These are phyloP conservation scores for Loriculus beryllinus DNA, from an alignment of 2,797 vertebrate genomes.

Conservation along the genomic window DNA sequence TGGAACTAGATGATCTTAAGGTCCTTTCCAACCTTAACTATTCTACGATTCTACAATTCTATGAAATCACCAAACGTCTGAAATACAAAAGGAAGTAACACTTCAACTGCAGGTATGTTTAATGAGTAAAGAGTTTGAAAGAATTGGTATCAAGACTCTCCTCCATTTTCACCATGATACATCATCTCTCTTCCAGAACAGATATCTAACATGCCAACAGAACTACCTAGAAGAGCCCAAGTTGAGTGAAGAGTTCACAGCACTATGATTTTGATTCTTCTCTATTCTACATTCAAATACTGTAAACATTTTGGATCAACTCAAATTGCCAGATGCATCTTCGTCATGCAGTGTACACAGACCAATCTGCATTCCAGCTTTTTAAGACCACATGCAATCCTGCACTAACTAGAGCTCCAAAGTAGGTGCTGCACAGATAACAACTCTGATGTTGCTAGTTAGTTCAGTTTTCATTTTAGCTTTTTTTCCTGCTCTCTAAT, in stretches of 20 bases:
- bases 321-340: background rate
- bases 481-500: background rate
- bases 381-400: background rate
- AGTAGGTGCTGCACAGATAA: background rate
- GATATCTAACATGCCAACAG: background rate
- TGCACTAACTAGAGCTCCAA: background rate
- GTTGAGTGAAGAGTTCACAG: background rate
- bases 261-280: background rate
- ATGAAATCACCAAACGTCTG: background rate
- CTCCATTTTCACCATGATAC: background rate
- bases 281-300: background rate
- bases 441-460: background rate
- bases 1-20: too few species aligned
- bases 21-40: too few species aligned
- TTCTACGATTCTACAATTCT: too few species aligned
- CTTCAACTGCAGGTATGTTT: background rate
- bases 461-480: background rate
- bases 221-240: background rate
- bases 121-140: background rate
- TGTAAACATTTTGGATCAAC: background rate
- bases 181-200: background rate
- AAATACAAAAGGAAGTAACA: background rate
- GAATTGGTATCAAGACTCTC: background rate
- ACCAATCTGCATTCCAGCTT: background rate
- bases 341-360: accelerated